Conservation (phyloP, 2,797 vertebrate species). For the Mus spretus region DNA sequence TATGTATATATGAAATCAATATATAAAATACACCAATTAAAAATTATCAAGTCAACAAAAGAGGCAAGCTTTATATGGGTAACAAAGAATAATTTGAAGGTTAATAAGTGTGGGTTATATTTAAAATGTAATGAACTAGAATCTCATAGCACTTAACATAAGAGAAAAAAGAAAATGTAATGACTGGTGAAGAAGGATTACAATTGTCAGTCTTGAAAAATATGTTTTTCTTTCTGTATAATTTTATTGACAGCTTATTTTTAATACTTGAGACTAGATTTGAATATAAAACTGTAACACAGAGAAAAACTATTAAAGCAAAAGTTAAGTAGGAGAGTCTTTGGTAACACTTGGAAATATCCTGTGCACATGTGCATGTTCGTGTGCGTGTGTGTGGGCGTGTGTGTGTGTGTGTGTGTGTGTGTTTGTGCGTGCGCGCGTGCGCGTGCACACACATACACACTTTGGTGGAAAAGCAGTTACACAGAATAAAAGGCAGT, state of each 20-base stretch:
- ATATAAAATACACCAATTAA: constrained; percentile 33
- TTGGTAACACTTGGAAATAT: background rate
- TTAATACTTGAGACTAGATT: constrained; percentile 28
- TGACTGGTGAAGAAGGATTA: background rate
- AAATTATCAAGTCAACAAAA: background rate
- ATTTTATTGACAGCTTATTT: constrained; percentile 56
- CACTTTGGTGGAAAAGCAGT: background rate
- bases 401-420: no score
- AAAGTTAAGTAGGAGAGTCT: background rate
- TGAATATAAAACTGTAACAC: constrained; percentile 12
- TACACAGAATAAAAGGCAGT: background rate
- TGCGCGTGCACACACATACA: background rate
- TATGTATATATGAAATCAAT: background rate
- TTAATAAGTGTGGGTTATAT: background rate
- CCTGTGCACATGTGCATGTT: no score
- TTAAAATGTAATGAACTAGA: constrained; percentile 37
- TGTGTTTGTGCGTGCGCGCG: no score
- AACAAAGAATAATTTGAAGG: constrained; percentile 38
- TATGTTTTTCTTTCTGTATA: constrained; percentile 13
- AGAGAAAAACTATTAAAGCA: constrained; percentile 25
- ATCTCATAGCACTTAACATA: background rate
- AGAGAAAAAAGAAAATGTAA: background rate
- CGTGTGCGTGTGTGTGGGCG: no score
- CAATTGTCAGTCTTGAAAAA: background rate
- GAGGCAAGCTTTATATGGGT: constrained; percentile 8